These are phyloP conservation scores for Microcebus murinus DNA, from an alignment of 2,113 vertebrate species.

Conservation along the genomic window DNA sequence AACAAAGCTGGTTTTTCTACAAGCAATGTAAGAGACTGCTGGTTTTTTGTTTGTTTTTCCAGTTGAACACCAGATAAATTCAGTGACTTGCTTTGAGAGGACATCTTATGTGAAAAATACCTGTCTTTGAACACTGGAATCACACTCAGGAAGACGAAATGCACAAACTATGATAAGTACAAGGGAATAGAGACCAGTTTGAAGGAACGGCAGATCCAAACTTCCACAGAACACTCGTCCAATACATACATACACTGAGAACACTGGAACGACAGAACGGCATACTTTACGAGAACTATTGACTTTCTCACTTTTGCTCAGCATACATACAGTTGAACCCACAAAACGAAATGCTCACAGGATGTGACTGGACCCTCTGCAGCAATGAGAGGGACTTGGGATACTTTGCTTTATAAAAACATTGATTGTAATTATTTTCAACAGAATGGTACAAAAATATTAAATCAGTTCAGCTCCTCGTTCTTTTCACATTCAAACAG, in stretches of 20 bases:
- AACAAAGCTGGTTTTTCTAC: neutral
- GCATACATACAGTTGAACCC: fast-evolving
- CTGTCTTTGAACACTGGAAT: neutral
- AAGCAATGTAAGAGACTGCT: neutral
- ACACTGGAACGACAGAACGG: fast-evolving
- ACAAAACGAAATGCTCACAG: fast-evolving
- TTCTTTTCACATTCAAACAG: neutral
- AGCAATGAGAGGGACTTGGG: fast-evolving
- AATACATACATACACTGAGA: fast-evolving
- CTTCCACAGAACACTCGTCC: fast-evolving
- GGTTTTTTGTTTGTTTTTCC: too few species aligned
- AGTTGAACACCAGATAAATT: neutral
- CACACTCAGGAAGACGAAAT: neutral
- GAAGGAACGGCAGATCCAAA: neutral
- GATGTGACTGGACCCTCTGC: fast-evolving
- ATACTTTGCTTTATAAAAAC: neutral
- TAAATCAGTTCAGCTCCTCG: too few species aligned
- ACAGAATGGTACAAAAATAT: fast-evolving
- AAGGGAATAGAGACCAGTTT: neutral
- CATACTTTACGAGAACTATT: fast-evolving
- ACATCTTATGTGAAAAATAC: neutral
- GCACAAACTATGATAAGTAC: fast-evolving
- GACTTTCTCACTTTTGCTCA: neutral
- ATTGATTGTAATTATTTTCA: fast-evolving
- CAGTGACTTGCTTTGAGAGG: neutral